Base-by-base conservation (phyloP, 2,113 vertebrate species). In the Marmota flaviventris region DNA sequence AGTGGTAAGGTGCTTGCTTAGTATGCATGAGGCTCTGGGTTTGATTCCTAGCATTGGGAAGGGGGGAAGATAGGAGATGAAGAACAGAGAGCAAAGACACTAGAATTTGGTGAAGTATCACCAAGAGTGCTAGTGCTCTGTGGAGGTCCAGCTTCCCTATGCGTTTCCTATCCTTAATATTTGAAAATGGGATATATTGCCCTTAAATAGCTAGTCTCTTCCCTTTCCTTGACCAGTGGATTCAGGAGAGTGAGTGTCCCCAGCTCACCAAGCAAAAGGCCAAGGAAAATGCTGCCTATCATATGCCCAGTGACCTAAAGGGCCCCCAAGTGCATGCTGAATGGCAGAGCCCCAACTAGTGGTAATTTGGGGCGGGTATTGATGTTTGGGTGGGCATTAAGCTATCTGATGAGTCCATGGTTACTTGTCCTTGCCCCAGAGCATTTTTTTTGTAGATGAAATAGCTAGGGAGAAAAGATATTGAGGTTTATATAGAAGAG, bases 351-450 rank as follows among this genome's bases (percentile, higher is more conserved):
- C 67, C 10, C 69, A 77, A 70, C 25, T 22, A 69, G n/a, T 8
- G 53, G 73, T 83, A 61, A 37, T 83, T 67, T 61, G 58, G 56
- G 56, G 45, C 39, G 25, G 65, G 39, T 14, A 63, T 0, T 34
- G 39, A 25, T 12, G 29, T 9, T 63, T 70, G 65, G 89, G 53
- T n/a, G 61, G 32, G 4, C 67, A 93, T 85, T 81, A 92, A 82
- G 53, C 6, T 93, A 76, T 79, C 56, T 83, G 39, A 69, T 81
- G 73, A 96, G 37, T 51, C 22, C 51, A 53, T 24, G 27, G 53
- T 92, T 86, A 48, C 42, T 88, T 95, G 27, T 39, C 53, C 29
- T 83, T 89, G 85, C 39, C 29, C 61, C 77, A 96, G 73, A 84
- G 56, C 13, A 14, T 48, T 13, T 96, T 51, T 85, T 72, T 32